A percentile compares a stretch with the other conserved stretches of the same genome.
Conservation (phyloP, 2,888 invertebrate species). For the Zele albiditarsus region DNA sequence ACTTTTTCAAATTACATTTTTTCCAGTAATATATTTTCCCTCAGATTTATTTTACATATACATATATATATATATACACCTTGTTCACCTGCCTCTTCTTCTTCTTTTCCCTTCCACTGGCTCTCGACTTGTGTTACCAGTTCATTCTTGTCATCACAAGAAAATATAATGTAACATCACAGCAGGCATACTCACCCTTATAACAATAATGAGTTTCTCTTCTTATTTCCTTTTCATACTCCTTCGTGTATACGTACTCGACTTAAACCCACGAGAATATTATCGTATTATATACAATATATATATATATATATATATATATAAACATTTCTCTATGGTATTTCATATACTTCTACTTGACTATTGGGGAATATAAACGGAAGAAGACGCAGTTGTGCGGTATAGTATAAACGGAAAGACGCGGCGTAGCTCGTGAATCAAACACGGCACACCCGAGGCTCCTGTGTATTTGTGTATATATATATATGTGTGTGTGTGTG, state of each 20-base stretch:
- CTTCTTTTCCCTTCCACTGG: no score
- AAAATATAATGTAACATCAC: neutral
- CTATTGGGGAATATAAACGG: constrained; percentile 29
- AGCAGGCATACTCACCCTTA: neutral
- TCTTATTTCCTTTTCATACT: constrained; percentile 9
- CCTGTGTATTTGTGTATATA: neutral
- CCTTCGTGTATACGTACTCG: neutral
- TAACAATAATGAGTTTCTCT: constrained; percentile 29
- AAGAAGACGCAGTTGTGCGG: constrained; percentile 14
- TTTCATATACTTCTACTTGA: constrained; percentile 13
- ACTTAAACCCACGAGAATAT: neutral
- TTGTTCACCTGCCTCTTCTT: no score
- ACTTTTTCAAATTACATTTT: no score
- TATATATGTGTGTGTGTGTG: neutral
- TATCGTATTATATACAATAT: neutral
- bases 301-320: neutral
- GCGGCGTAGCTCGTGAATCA: constrained; percentile 35
- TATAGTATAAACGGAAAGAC: constrained; percentile 24
- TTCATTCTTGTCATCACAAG: constrained; percentile 21
- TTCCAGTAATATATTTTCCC: no score
- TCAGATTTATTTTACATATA: no score
- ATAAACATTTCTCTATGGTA: neutral
- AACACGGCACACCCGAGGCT: constrained; percentile 15
- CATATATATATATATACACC: no score
- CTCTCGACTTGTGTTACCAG: no score